Evolutionary conservation across 2,888 invertebrate genomes (phyloP), one percentile per base, ranked within the genome.

Genomic region (Tribolium freemani): DNA sequence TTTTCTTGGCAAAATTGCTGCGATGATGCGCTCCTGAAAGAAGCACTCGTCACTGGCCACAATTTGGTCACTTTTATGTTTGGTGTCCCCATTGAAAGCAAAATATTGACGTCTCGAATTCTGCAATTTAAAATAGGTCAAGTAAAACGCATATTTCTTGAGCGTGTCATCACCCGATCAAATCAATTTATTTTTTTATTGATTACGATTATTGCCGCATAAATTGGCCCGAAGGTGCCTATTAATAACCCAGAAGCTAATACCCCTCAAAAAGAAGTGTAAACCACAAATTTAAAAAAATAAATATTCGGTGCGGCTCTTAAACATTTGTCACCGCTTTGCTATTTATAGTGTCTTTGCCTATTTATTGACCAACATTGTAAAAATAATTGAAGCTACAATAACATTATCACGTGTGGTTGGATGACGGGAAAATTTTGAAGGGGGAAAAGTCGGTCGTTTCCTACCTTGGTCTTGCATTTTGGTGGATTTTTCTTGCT

Each of bases 381-480:
- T 38, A 38, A 38, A 38, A 38, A 38, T 38, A 38, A 38, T 38
- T 38, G 8, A 26, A 38, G 38, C 8, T 38, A n/a, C 8, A 38
- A 38, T n/a, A 38, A 38, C 38, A 38, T 38, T n/a, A 38, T 6
- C 38, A 38, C 38, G 38, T 38, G 38, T n/a, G 38, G 8, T 38
- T 1, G n/a, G 8, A 1, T 38, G n/a, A 38, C 0, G 5, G 11
- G n/a, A 56, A 26, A 56, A 6, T 38, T 38, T 38, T 13, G 16
- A 13, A 6, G 11, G 16, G 44, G 31, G 11, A 2, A 13, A 11
- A 38, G 38, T 1, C 26, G 5, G 38, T 38, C 3, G 3, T 38
- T 38, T 9, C 38, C 46, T 67, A 67, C 66, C 66, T 67, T 67
- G 66, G 51, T 67, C 66, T 20, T 67, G 66, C 66, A 67, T 67